Conservation (phyloP, 2,888 invertebrate genomes). For the Exocentrus adspersus region DNA sequence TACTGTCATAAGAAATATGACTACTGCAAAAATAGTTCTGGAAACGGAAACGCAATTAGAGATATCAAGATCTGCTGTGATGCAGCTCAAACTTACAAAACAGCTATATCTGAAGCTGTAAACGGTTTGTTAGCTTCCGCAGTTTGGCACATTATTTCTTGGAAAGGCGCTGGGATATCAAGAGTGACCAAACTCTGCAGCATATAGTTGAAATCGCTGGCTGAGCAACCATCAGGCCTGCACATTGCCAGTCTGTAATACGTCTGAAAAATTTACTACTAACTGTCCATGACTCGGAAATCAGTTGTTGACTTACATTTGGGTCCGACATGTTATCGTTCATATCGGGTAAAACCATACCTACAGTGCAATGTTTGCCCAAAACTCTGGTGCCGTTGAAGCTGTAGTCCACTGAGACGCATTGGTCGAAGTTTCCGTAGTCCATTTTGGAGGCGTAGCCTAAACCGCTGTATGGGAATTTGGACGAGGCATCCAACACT, state of each 20-base stretch:
- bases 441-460: constrained; percentile 32
- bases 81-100: constrained; percentile 42
- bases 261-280: constrained; percentile 26
- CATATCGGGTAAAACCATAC: constrained; percentile 36
- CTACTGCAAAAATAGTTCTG: constrained; percentile 39
- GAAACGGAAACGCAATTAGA: constrained; percentile 24
- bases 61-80: neutral
- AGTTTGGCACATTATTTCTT: constrained; percentile 37
- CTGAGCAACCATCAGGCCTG: constrained; percentile 54
- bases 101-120: constrained; percentile 39
- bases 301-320: constrained; percentile 7
- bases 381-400: constrained; percentile 33
- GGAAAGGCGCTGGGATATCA: constrained; percentile 29
- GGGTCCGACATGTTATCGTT: neutral
- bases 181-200: neutral
- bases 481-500: constrained; percentile 48
- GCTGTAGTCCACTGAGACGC: constrained; percentile 39
- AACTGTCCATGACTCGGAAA: too few species aligned
- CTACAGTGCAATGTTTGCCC: constrained; percentile 43
- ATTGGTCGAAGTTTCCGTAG: constrained; percentile 50
- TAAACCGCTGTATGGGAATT: constrained; percentile 44
- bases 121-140: constrained; percentile 37
- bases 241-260: constrained; percentile 37
- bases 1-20: constrained; percentile 32
- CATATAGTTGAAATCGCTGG: constrained; percentile 29